phyloP scores from a whole-genome alignment of 2,797 vertebrate genomes.

The Cichlasoma orientale region DNA sequence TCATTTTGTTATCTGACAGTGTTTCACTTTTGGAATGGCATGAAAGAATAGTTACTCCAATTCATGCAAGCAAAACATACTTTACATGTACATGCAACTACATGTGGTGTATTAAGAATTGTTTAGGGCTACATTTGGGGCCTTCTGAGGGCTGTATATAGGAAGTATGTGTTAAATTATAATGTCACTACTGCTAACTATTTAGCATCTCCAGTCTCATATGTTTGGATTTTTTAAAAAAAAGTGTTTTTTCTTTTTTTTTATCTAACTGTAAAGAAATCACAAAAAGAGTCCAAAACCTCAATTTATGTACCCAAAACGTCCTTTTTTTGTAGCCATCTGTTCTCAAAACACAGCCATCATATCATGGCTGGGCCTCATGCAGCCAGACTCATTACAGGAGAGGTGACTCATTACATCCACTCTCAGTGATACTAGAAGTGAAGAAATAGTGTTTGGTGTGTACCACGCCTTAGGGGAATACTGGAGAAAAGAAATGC shows the following conservation, averaged over 20 bases:
- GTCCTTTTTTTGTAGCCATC: background rate
- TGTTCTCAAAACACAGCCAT: background rate
- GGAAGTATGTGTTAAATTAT: background rate
- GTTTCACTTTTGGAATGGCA: no score
- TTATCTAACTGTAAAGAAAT: background rate
- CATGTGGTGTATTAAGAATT: background rate
- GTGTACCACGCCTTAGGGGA: background rate
- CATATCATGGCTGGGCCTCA: background rate
- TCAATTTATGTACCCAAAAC: background rate
- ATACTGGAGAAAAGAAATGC: background rate
- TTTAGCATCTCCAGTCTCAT: background rate
- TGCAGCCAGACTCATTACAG: background rate
- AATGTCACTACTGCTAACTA: background rate
- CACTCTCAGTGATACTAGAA: slow-evolving; percentile 36
- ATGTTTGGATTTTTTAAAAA: background rate
- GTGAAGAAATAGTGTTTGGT: slow-evolving; percentile 28
- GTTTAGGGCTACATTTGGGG: background rate
- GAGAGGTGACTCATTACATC: slow-evolving; percentile 46
- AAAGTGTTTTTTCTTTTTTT: no score
- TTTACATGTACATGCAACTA: no score
- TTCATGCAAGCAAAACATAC: no score
- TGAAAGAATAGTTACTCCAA: no score
- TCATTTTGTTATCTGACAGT: no score
- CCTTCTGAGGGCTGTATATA: background rate
- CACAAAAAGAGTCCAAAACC: background rate